Conservation (phyloP, 2,113 vertebrate species). For the Eudyptes chrysolophus region DNA sequence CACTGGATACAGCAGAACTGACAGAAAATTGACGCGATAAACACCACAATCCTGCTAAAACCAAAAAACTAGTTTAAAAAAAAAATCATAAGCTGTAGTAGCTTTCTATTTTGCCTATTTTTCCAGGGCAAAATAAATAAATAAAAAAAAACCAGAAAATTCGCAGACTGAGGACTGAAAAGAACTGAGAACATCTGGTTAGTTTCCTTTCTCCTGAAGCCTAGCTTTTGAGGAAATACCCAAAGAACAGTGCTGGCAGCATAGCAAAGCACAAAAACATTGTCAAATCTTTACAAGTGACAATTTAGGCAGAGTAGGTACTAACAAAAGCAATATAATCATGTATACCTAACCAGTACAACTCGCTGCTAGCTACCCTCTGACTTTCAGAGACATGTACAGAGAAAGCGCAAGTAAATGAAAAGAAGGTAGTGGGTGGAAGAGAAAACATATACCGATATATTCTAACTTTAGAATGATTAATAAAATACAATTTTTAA, state of each 20-base stretch:
- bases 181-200: neutral
- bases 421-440: neutral
- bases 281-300: neutral
- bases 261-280: neutral
- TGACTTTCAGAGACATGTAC: neutral
- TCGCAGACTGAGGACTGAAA: neutral
- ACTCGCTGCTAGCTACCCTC: neutral
- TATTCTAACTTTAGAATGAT: neutral
- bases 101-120: neutral
- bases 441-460: neutral
- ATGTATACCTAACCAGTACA: neutral
- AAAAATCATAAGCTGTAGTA: neutral
- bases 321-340: neutral
- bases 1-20: neutral
- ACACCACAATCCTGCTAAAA: neutral
- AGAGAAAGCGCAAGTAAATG: neutral
- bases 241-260: neutral
- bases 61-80: neutral
- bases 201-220: neutral
- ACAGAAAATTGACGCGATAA: neutral
- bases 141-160: neutral
- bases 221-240: neutral
- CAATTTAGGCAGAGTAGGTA: neutral
- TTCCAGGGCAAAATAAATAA: neutral
- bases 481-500: neutral